Percentiles rank a stretch among this genome's conserved stretches.
Evolutionary conservation across 2,797 vertebrate species (phyloP).

Genomic region (Threskiornis aethiopicus): DNA sequence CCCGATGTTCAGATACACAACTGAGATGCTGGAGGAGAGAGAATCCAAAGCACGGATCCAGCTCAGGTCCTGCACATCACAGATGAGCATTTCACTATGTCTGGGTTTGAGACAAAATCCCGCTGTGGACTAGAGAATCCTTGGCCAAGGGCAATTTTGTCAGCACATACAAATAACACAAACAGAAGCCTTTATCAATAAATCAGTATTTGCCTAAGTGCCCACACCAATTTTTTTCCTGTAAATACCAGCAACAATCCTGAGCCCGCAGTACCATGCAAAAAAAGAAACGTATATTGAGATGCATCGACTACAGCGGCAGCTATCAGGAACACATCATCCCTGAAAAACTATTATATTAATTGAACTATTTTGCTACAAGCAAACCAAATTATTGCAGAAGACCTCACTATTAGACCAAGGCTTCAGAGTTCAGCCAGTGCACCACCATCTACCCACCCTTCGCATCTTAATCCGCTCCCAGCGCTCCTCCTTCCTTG

Average conservation of each 20-base stretch:
- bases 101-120: neutral
- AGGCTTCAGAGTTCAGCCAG: neutral
- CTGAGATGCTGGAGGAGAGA: neutral
- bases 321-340: neutral
- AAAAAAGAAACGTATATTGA: neutral
- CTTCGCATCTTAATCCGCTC: neutral
- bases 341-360: neutral
- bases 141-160: neutral
- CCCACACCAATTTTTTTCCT: neutral
- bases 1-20: rapidly evolving
- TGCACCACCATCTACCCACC: neutral
- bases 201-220: neutral
- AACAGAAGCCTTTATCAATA: neutral
- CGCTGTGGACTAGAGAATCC: rapidly evolving
- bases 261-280: rapidly evolving
- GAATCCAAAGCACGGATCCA: neutral
- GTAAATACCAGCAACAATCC: neutral
- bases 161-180: neutral
- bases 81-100: neutral
- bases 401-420: neutral
- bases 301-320: neutral
- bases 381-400: neutral
- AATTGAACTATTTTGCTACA: neutral
- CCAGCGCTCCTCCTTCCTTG: rapidly evolving
- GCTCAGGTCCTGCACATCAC: neutral